Evolutionary conservation across 2,888 invertebrate species (phyloP).

Genomic region (Cephus pulcher): DNA sequence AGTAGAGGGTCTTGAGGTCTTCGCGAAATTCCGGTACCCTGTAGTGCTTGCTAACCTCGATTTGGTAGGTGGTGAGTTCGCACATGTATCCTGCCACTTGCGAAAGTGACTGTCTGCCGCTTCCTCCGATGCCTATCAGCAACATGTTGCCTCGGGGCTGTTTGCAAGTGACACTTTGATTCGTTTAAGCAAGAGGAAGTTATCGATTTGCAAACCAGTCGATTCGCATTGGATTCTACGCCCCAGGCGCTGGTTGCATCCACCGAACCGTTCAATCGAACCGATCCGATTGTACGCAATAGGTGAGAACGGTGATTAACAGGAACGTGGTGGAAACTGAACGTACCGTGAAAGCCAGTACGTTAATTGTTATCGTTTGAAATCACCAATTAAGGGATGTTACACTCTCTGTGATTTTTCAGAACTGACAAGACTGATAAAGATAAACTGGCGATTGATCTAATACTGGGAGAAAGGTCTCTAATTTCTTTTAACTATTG

Average conservation of each 20-base stretch:
- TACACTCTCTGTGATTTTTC: neutral
- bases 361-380: neutral
- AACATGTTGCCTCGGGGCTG: conserved; percentile 85
- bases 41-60: conserved; percentile 84
- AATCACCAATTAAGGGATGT: neutral
- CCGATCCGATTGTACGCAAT: neutral
- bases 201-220: neutral
- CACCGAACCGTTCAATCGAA: neutral
- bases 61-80: conserved; percentile 81
- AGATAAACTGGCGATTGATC: neutral
- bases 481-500: neutral
- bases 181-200: neutral
- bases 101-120: conserved; percentile 85
- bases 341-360: neutral
- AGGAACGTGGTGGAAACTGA: neutral
- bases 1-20: conserved; percentile 83
- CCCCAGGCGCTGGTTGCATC: neutral
- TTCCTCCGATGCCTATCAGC: conserved; percentile 87
- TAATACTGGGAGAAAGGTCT: neutral
- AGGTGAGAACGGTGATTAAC: neutral
- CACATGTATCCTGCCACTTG: conserved; percentile 84
- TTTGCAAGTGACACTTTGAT: conserved; percentile 3
- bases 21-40: conserved; percentile 82
- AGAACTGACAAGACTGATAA: neutral
- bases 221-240: neutral